Evolutionary conservation across 2,113 vertebrate species (phyloP), one percentile per base, ranked within the genome.

Genomic region (Noctilio leporinus): DNA sequence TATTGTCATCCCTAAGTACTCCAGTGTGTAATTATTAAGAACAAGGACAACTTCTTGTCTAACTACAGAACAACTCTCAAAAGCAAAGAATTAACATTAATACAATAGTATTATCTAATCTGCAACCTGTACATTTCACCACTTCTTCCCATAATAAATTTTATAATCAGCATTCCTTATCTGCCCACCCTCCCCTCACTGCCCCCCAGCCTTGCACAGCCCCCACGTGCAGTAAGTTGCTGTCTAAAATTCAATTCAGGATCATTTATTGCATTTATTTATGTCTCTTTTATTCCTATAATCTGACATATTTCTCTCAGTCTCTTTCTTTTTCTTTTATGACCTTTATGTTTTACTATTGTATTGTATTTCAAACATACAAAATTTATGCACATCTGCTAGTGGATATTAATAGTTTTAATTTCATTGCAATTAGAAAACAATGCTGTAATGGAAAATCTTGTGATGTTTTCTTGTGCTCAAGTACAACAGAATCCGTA

Each of bases 151-250:
- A n/a, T 15, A 75, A 47, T 24, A 12, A 38, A 51, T 64, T 40
- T 80, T 49, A 38, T 45, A 20, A 2, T 35, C n/a, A 38, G 28
- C 30, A 1, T 38, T 19, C 24, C 33, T 59, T 59, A 59, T 59
- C 28, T 26, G 20, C 57, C 26, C 30, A 10, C 59, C 33, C 40
- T 28, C 24, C 1, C 40, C 24, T 38, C 38, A 5, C 35, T 22
- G 5, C 26, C 20, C 0, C 0, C 3, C 4, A 5, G n/a, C 26
- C 16, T 8, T 9, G 57, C 9, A n/a, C n/a, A n/a, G n/a, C n/a
- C n/a, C n/a, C n/a, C n/a, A n/a, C n/a, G n/a, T n/a, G n/a, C n/a
- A n/a, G n/a, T n/a, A 82, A 38, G 22, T 57, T 86, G 69, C 64
- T 5, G 3, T 65, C 12, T 40, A 28, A n/a, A 10, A 59, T 22